phyloP scores from a whole-genome alignment of 2,888 invertebrate genomes.

The Tryphoninae sp. region DNA sequence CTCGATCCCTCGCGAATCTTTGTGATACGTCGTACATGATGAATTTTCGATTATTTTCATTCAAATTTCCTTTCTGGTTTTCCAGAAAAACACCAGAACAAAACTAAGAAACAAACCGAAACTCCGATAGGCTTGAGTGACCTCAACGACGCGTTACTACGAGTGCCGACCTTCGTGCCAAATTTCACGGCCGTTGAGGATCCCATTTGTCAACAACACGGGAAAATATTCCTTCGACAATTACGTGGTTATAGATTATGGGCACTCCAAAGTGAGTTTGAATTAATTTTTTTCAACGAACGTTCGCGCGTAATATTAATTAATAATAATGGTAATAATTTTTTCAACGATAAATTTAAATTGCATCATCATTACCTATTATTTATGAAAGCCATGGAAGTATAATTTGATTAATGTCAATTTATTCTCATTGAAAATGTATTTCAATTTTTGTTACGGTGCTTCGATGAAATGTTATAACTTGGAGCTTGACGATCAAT shows the following conservation, averaged over 20 bases:
- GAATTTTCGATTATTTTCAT: background rate
- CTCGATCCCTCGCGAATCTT: too few species aligned
- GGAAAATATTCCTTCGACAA: conserved; percentile 87
- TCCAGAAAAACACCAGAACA: conserved; percentile 70
- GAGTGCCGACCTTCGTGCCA: conserved; percentile 86
- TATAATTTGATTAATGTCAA: too few species aligned
- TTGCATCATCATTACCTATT: background rate
- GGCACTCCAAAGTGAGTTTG: conserved; percentile 87
- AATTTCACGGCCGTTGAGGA: conserved; percentile 86
- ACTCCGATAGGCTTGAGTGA: conserved; percentile 84
- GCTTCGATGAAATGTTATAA: background rate
- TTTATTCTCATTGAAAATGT: too few species aligned
- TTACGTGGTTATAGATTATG: conserved; percentile 87
- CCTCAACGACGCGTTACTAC: conserved; percentile 83
- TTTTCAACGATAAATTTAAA: background rate
- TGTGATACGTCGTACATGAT: too few species aligned
- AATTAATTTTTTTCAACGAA: conserved; percentile 4
- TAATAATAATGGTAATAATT: conserved; percentile 28
- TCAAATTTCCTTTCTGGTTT: background rate
- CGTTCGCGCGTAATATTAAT: conserved; percentile 7
- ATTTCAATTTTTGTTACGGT: conserved; percentile 1
- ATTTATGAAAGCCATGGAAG: background rate
- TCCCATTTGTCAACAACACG: conserved; percentile 86
- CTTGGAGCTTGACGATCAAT: background rate
- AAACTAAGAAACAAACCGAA: conserved; percentile 80